Conservation (phyloP, 2,888 invertebrate species). For the Epsilonema sp. region DNA sequence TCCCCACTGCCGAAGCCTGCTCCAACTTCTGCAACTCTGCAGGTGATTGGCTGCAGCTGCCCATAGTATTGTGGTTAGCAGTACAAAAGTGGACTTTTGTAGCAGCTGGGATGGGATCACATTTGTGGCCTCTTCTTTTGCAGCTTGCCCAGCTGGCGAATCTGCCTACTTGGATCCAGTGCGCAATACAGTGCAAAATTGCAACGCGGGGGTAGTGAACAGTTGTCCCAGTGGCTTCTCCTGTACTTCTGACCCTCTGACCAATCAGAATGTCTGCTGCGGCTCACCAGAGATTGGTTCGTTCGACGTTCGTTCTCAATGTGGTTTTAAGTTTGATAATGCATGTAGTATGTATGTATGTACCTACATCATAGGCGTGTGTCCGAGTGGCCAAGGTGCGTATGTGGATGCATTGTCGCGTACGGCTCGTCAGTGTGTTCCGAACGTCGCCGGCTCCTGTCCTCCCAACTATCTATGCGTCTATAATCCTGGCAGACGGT, state of each 20-base stretch:
- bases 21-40: constrained; percentile 22
- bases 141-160: constrained; percentile 20
- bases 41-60: too few species aligned
- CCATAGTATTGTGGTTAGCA: too few species aligned
- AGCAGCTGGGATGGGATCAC: too few species aligned
- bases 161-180: constrained; percentile 10
- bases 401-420: constrained; percentile 5
- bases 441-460: background rate
- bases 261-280: constrained; percentile 20
- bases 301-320: background rate
- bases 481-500: background rate
- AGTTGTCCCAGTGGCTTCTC: constrained; percentile 21
- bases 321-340: too few species aligned
- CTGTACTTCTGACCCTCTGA: constrained; percentile 18
- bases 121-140: too few species aligned
- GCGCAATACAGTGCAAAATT: constrained; percentile 10
- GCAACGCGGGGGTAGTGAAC: constrained; percentile 15
- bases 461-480: background rate
- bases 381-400: constrained; percentile 1
- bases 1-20: constrained; percentile 17
- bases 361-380: constrained; percentile 17
- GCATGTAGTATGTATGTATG: too few species aligned
- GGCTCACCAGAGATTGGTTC: constrained; percentile 9
- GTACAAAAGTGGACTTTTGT: too few species aligned
- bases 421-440: background rate